Evolutionary conservation across 2,797 vertebrate species (phyloP), one percentile per base, ranked within the genome.

Genomic region (Microtus californicus): DNA sequence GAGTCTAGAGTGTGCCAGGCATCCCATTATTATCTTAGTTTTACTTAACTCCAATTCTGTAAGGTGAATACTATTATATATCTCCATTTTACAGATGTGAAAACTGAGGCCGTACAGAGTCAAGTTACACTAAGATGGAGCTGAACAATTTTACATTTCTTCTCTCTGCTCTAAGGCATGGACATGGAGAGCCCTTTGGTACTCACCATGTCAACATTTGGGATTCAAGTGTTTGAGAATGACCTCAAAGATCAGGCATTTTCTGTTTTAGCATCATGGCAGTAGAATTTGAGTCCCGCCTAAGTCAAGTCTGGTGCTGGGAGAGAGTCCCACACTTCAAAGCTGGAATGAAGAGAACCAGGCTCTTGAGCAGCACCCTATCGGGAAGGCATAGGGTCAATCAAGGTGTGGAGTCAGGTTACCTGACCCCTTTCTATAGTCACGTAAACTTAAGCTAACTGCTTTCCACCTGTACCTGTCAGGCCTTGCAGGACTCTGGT

Each of bases 201-300:
- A 90, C 88, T 88, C 15, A 54, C 43, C 59, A 25, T 91, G 80
- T 94, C 83, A 89, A 69, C 85, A 67, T 87, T n/a, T 82, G 43
- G 4, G 48, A 71, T 71, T 89, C 71, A 40, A 73, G 45, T 78
- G 23, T 89, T 92, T 94, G 81, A 79, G 54, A 93, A 80, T 83
- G 23, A 93, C 17, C 37, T 48, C 85, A 73, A 61, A 65, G 37
- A 25, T 69, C 1, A 1, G 59, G 83, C 29, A 78, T 89, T 87
- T 87, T 87, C 69, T 11, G 17, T 92, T 79, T 92, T 27, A 74
- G 40, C 45, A 63, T 40, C 63, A 15, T 59, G 76, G 79, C 95
- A 94, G 65, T 79, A 85, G 61, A 93, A 81, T 82, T 92, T 96
- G 91, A 93, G 59, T 29, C 27, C 59, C 61, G 73, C 15, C 15